A percentile compares a stretch with the other conserved stretches of the same genome.
phyloP scores from a whole-genome alignment of 2,888 invertebrate species.

The Agriopis leucophaearia region DNA sequence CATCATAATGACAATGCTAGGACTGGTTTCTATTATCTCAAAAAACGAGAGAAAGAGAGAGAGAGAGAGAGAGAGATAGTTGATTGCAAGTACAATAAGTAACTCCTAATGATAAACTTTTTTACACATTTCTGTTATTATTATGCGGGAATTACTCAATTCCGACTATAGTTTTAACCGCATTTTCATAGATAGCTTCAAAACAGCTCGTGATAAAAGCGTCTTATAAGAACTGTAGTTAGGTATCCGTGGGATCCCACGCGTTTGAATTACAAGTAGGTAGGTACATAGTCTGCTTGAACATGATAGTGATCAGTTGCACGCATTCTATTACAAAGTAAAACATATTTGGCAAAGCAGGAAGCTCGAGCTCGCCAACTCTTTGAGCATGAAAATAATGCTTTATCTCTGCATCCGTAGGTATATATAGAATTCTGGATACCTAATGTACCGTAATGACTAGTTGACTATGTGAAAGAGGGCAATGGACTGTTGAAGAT shows the following conservation, averaged over 20 bases:
- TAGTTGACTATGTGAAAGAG: no score
- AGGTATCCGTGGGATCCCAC: conserved; percentile 18
- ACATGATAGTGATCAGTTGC: conserved; percentile 16
- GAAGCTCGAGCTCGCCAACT: conserved; percentile 19
- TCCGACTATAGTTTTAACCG: neutral
- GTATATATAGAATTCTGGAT: neutral
- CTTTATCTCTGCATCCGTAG: neutral
- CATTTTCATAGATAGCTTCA: neutral
- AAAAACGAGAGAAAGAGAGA: no score
- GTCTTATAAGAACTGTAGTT: neutral
- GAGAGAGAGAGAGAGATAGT: no score
- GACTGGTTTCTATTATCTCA: no score
- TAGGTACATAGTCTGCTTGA: conserved; percentile 3
- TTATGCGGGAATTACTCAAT: no score
- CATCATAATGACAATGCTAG: no score
- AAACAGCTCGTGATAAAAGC: neutral
- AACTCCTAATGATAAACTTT: no score
- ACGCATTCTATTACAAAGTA: conserved; percentile 22
- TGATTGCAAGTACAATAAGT: no score
- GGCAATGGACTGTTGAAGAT: no score
- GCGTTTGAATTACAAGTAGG: conserved; percentile 20
- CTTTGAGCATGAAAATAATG: neutral
- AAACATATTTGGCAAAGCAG: conserved; percentile 26
- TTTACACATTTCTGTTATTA: no score
- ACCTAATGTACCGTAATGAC: no score